Percentiles rank a stretch among this genome's conserved stretches.
Conservation (phyloP, 2,888 invertebrate genomes). For the Aphodius granarius region DNA sequence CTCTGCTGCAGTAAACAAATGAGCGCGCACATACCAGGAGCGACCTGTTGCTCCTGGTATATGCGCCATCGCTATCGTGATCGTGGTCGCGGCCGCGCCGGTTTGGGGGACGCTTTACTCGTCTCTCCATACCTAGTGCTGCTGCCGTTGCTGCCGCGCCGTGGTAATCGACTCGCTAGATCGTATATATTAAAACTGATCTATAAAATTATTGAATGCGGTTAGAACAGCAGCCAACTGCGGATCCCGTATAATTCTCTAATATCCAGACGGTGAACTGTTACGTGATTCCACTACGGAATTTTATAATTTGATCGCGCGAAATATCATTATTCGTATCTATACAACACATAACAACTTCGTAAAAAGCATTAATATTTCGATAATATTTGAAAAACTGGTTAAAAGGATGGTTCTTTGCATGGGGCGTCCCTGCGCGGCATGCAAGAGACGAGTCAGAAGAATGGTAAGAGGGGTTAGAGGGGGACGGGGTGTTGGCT, state of each 20-base stretch:
- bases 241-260: background rate
- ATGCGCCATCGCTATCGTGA: no score
- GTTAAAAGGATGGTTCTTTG: background rate
- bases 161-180: background rate
- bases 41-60: no score
- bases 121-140: background rate
- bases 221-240: background rate
- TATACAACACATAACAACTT: no score
- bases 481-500: constrained; percentile 6
- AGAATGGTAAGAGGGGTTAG: background rate
- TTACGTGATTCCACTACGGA: background rate
- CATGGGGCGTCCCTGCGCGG: background rate
- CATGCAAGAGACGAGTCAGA: background rate
- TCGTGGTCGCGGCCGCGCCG: no score
- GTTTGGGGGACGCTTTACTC: no score
- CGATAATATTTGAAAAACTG: no score
- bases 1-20: no score
- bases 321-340: no score
- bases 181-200: background rate
- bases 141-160: background rate
- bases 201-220: background rate
- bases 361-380: no score
- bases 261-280: background rate
- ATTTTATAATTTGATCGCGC: background rate
- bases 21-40: no score